phyloP scores from a whole-genome alignment of 2,888 invertebrate species.

The Drosophila histrio region DNA sequence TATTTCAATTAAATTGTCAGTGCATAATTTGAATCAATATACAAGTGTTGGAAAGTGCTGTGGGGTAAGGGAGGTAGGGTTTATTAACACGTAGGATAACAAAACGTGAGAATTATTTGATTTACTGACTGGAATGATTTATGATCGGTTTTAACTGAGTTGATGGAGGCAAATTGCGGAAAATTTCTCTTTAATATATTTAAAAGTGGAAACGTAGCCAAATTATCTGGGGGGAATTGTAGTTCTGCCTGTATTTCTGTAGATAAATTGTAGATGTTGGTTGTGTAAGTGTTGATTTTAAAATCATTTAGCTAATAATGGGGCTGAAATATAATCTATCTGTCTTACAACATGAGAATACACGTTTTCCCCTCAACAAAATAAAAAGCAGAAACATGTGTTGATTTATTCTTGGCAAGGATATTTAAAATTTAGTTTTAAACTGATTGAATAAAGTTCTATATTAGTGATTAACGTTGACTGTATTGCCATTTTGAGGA shows the following conservation, averaged over 20 bases:
- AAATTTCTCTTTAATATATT: neutral
- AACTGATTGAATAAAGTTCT: neutral
- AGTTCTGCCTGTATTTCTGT: too few relatives aligned
- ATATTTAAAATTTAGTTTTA: neutral
- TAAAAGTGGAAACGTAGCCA: neutral
- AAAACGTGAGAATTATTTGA: constrained; percentile 38
- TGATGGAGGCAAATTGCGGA: neutral
- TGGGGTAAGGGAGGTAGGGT: neutral
- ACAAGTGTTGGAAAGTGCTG: constrained; percentile 5
- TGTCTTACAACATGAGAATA: too few relatives aligned
- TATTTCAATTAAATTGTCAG: constrained; percentile 75
- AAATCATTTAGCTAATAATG: neutral
- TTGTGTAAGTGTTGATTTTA: too few relatives aligned
- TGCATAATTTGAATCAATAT: constrained; percentile 57
- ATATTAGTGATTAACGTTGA: too few relatives aligned
- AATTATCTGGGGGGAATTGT: too few relatives aligned
- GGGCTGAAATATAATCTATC: neutral
- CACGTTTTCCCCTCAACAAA: too few relatives aligned
- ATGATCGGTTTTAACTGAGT: neutral
- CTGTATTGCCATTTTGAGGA: too few relatives aligned
- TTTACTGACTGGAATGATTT: constrained; percentile 25
- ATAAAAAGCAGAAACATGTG: too few relatives aligned
- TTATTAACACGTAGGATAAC: constrained; percentile 50
- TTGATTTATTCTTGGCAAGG: neutral
- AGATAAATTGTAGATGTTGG: too few relatives aligned